Conservation (phyloP, 2,888 invertebrate species). For the Cecidostiba fungosa region DNA sequence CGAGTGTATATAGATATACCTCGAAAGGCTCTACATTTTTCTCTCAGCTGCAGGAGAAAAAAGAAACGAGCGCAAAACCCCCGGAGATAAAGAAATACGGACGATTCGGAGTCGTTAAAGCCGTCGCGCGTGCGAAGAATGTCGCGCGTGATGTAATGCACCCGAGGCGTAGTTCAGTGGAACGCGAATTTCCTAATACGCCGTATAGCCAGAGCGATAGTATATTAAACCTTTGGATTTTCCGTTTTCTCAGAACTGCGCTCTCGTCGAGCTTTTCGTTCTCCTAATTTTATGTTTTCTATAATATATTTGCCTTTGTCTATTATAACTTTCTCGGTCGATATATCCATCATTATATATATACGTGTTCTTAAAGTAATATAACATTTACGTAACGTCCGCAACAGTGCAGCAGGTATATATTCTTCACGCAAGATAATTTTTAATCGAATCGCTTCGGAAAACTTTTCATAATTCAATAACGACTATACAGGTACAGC, state of each 20-base stretch:
- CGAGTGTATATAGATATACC: too few relatives aligned
- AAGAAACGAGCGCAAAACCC: conserved; percentile 22
- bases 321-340: too few relatives aligned
- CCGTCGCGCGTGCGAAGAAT: conserved; percentile 49
- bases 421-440: background rate
- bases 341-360: too few relatives aligned
- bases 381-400: too few relatives aligned
- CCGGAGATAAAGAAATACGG: conserved; percentile 44
- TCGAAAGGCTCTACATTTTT: conserved; percentile 8
- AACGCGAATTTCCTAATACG: conserved; percentile 53
- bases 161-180: conserved; percentile 28
- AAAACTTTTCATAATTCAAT: background rate
- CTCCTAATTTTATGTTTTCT: too few relatives aligned
- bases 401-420: too few relatives aligned
- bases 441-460: background rate
- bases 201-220: background rate
- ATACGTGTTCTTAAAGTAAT: too few relatives aligned
- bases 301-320: too few relatives aligned
- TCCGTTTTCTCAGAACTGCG: too few relatives aligned
- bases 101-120: conserved; percentile 47
- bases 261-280: too few relatives aligned
- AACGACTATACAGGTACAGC: background rate
- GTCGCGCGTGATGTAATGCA: conserved; percentile 55
- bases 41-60: background rate
- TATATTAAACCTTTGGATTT: conserved; percentile 18